Evolutionary conservation across 2,888 invertebrate genomes (phyloP).

Genomic region (Orthosia gracilis): DNA sequence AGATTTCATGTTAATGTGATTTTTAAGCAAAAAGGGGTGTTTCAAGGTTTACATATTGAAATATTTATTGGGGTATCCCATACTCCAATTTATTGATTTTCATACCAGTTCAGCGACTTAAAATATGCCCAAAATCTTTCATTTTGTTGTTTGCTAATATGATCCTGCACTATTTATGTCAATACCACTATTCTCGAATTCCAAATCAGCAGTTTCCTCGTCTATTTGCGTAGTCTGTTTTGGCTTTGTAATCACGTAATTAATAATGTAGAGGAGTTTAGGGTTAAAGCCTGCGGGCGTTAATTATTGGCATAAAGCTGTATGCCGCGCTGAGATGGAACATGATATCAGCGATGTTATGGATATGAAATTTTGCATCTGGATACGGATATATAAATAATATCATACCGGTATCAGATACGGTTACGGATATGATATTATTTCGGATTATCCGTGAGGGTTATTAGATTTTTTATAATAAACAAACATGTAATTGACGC

Average conservation of each 20-base stretch:
- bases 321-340: conserved; percentile 27
- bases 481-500: too few species aligned
- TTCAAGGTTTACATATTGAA: background rate
- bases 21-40: background rate
- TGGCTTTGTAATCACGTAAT: conserved; percentile 27
- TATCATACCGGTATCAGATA: too few species aligned
- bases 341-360: background rate
- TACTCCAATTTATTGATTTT: background rate
- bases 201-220: background rate
- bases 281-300: conserved; percentile 39
- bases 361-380: too few species aligned
- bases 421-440: too few species aligned
- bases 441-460: too few species aligned
- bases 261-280: conserved; percentile 41
- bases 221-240: conserved; percentile 34
- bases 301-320: conserved; percentile 38
- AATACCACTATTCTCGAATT: background rate
- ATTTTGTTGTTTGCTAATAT: background rate
- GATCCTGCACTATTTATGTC: background rate
- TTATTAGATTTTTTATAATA: too few species aligned
- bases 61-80: too few species aligned
- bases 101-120: background rate
- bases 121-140: background rate
- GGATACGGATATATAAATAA: too few species aligned
- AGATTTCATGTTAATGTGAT: background rate